phyloP scores from a whole-genome alignment of 2,113 vertebrate species.

The Hyperopisus bebe region DNA sequence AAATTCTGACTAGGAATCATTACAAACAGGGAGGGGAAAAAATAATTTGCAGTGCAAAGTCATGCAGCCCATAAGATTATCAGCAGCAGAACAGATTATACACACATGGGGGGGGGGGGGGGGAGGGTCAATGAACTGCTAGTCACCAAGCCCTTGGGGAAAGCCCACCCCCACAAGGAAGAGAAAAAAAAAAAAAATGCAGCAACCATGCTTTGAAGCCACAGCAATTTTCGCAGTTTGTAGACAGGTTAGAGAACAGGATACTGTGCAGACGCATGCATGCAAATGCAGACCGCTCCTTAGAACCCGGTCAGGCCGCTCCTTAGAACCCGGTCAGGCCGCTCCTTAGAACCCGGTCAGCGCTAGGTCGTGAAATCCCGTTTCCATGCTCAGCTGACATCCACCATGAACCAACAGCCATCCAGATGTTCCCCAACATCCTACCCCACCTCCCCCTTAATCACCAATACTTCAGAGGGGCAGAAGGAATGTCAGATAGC shows the following conservation, averaged over 20 bases:
- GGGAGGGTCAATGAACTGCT: background rate
- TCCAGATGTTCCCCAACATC: background rate
- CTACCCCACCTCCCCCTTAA: background rate
- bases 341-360: background rate
- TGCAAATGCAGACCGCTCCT: background rate
- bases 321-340: background rate
- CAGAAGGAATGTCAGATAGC: background rate
- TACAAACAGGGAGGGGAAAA: background rate
- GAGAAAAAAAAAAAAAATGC: fast-evolving
- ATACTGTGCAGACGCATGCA: background rate
- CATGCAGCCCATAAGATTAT: background rate
- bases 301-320: background rate
- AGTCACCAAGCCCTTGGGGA: background rate
- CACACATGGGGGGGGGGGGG: background rate
- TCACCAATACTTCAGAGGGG: background rate
- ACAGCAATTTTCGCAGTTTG: background rate
- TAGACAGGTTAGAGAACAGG: background rate
- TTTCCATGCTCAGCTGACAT: background rate
- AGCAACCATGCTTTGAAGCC: background rate
- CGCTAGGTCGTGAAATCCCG: background rate
- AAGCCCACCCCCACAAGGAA: background rate
- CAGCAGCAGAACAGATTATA: background rate
- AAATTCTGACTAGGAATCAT: background rate
- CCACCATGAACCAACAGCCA: background rate
- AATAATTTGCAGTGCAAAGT: background rate